A percentile compares a stretch with the other conserved stretches of the same genome.
Evolutionary conservation across 2,888 invertebrate genomes (phyloP).

Genomic region (Maniola hyperantus): DNA sequence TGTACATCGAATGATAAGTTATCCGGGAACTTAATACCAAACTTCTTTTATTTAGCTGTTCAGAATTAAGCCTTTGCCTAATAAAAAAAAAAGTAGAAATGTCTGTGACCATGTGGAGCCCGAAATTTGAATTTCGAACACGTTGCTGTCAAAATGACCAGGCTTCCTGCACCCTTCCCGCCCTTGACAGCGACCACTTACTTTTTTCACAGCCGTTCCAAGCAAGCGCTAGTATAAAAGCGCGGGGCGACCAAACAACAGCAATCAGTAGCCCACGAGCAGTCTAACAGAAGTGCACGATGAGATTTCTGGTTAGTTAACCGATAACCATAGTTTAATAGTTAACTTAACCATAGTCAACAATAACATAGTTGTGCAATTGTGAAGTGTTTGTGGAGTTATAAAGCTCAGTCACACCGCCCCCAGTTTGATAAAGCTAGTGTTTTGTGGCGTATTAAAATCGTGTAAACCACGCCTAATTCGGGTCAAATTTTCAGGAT

Average conservation of each 20-base stretch:
- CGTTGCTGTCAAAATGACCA: slow-evolving; percentile 61
- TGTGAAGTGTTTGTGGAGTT: slow-evolving; percentile 46
- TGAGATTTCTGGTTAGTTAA: slow-evolving; percentile 80
- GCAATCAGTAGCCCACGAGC: slow-evolving; percentile 81
- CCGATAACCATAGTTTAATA: neutral
- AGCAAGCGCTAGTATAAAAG: slow-evolving; percentile 70
- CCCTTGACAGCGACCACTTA: slow-evolving; percentile 76
- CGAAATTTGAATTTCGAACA: slow-evolving; percentile 53
- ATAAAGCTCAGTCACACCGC: neutral
- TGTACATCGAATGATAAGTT: neutral
- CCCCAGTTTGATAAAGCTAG: neutral
- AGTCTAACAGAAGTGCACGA: slow-evolving; percentile 82
- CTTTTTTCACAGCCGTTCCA: slow-evolving; percentile 73
- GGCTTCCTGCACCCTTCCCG: slow-evolving; percentile 79
- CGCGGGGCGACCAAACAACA: slow-evolving; percentile 65
- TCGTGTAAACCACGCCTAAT: neutral
- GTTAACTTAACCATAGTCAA: neutral
- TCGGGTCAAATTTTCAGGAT: neutral
- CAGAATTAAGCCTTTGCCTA: slow-evolving; percentile 1
- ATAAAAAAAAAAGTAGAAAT: slow-evolving; percentile 23
- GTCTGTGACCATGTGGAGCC: slow-evolving; percentile 39
- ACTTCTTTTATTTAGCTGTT: slow-evolving; percentile 16
- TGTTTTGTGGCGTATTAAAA: neutral
- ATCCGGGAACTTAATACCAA: slow-evolving; percentile 16
- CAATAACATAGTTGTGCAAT: slow-evolving; percentile 40